Conservation (phyloP, 2,113 vertebrate genomes). For the Illadopsis cleaveri region DNA sequence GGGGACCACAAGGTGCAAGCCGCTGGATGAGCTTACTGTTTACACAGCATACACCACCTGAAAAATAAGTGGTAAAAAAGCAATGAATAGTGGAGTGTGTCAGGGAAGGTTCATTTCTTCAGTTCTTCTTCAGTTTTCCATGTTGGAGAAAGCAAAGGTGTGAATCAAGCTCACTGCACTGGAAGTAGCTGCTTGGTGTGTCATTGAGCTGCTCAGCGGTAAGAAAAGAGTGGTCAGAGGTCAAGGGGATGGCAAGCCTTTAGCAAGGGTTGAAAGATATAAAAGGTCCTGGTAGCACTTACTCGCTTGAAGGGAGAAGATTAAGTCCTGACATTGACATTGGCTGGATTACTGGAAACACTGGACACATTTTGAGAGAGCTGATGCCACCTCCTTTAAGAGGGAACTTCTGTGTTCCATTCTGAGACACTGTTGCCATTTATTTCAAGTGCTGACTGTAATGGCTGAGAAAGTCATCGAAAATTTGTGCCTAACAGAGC, state of each 20-base stretch:
- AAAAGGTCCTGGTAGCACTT: background rate
- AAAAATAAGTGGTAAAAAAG: background rate
- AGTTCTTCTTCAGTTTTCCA: background rate
- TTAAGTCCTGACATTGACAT: background rate
- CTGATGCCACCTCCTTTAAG: background rate
- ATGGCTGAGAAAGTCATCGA: background rate
- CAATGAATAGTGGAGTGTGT: background rate
- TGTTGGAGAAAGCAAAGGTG: background rate
- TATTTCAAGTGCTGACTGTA: background rate
- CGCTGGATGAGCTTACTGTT: background rate
- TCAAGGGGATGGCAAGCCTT: background rate
- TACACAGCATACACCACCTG: background rate
- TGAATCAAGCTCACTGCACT: background rate
- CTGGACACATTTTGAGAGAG: background rate
- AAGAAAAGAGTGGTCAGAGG: background rate
- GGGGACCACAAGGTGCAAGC: background rate
- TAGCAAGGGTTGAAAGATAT: background rate
- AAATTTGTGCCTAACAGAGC: conserved; percentile 12
- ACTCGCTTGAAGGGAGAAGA: background rate
- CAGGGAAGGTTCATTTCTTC: background rate
- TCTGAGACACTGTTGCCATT: background rate
- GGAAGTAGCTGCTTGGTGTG: background rate
- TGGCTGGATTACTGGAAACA: background rate
- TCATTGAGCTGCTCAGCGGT: background rate
- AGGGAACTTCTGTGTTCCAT: background rate